Conservation (phyloP, 2,113 vertebrate species). For the Calidris pygmaea region DNA sequence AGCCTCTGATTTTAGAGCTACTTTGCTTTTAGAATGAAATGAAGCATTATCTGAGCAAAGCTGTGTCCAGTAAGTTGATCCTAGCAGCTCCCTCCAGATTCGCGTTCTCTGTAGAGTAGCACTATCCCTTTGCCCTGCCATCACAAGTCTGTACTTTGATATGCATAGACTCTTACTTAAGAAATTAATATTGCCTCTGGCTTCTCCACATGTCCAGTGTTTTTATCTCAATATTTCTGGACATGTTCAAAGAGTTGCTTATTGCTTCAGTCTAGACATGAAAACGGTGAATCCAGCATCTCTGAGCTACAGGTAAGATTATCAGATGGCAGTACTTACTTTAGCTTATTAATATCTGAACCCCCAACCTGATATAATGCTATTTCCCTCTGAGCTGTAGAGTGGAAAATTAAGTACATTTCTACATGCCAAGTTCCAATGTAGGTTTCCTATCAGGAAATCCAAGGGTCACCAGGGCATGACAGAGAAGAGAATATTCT, state of each 20-base stretch:
- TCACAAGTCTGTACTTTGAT: neutral
- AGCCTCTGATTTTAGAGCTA: neutral
- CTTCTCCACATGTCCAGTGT: neutral
- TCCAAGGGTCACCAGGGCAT: neutral
- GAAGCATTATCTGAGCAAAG: neutral
- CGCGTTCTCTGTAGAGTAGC: neutral
- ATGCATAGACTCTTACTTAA: neutral
- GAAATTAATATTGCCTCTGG: neutral
- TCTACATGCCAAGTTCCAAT: neutral
- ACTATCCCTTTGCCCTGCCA: neutral
- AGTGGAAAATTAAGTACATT: neutral
- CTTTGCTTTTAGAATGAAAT: slow-evolving; percentile 33
- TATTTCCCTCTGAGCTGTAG: neutral
- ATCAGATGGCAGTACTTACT: neutral
- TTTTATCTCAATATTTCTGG: neutral
- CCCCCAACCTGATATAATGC: neutral
- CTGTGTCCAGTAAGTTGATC: neutral
- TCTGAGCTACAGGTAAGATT: neutral
- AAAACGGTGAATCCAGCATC: neutral
- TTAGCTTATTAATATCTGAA: neutral
- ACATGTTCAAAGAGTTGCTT: neutral
- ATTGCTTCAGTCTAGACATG: neutral
- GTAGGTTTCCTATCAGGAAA: neutral
- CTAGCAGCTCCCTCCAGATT: neutral
- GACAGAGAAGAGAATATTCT: neutral